Conservation (phyloP, 2,888 invertebrate species). For the Heterodera filipjevi region DNA sequence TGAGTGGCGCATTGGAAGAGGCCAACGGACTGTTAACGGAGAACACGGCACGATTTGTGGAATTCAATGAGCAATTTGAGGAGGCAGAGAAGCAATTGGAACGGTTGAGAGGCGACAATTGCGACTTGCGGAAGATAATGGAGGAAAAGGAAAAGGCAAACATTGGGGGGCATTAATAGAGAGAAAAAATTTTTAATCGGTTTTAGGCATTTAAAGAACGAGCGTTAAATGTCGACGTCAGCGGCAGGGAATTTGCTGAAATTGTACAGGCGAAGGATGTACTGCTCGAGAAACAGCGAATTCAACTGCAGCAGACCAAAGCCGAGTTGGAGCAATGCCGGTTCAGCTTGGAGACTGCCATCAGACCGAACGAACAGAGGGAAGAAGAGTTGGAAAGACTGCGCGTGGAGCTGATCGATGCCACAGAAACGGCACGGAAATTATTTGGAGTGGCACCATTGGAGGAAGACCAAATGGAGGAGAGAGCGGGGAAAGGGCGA, state of each 20-base stretch:
- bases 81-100: conserved; percentile 42
- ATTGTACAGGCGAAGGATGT: conserved; percentile 38
- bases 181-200: not conserved
- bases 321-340: conserved; percentile 40
- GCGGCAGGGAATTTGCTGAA: conserved; percentile 34
- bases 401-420: conserved; percentile 45
- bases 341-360: conserved; percentile 33
- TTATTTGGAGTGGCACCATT: conserved; percentile 45
- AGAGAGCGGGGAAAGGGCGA: conserved; percentile 13
- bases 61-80: conserved; percentile 40
- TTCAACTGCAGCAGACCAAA: conserved; percentile 31
- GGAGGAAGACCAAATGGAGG: not conserved
- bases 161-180: not conserved
- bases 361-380: conserved; percentile 40
- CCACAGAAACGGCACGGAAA: conserved; percentile 48
- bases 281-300: conserved; percentile 39
- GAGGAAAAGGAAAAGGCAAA: conserved; percentile 26
- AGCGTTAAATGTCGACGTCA: conserved; percentile 25
- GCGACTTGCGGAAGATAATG: conserved; percentile 26
- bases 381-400: conserved; percentile 59
- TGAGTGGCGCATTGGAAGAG: conserved; percentile 54
- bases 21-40: conserved; percentile 59
- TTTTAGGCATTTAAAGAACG: conserved; percentile 27
- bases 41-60: conserved; percentile 47
- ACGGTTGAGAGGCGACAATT: conserved; percentile 43